Conservation (phyloP, 1,140 invertebrate genomes). For the Meloidogyne exigua region DNA sequence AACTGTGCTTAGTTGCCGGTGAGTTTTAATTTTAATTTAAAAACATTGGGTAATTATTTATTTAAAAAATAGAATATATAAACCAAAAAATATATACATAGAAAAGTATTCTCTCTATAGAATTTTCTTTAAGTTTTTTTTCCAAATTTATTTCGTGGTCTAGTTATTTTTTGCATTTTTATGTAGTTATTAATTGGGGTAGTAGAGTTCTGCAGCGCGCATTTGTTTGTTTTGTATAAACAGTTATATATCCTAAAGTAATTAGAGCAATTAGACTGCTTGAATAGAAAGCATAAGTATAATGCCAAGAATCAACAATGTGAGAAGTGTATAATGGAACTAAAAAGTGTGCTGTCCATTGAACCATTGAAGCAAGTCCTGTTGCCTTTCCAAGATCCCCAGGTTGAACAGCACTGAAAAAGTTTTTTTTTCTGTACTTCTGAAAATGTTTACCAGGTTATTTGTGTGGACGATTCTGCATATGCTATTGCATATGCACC, state of each 20-base stretch:
- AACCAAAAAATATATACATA: background rate
- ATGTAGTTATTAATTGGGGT: constrained; percentile 52
- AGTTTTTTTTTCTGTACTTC: background rate
- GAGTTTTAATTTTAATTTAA: constrained; percentile 34
- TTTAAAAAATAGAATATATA: background rate
- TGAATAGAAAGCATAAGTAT: constrained; percentile 63
- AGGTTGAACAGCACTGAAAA: constrained; percentile 57
- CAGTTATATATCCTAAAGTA: constrained; percentile 54
- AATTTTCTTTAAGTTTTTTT: background rate
- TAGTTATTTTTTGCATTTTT: constrained; percentile 29
- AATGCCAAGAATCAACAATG: constrained; percentile 56
- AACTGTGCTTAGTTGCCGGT: constrained; percentile 67
- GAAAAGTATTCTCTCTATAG: too few relatives aligned
- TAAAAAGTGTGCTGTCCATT: constrained; percentile 61
- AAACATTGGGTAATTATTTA: constrained; percentile 3
- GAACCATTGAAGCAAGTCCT: constrained; percentile 62
- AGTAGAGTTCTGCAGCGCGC: constrained; percentile 49
- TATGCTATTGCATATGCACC: constrained; percentile 63
- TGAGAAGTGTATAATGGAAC: constrained; percentile 62
- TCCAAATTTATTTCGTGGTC: background rate
- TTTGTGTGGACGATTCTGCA: constrained; percentile 61
- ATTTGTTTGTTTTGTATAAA: constrained; percentile 62
- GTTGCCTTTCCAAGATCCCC: constrained; percentile 60
- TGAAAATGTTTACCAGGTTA: constrained; percentile 48
- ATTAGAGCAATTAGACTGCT: constrained; percentile 46